Evolutionary conservation across 2,797 vertebrate species (phyloP).

Genomic region (Hephaestus fuliginosus): DNA sequence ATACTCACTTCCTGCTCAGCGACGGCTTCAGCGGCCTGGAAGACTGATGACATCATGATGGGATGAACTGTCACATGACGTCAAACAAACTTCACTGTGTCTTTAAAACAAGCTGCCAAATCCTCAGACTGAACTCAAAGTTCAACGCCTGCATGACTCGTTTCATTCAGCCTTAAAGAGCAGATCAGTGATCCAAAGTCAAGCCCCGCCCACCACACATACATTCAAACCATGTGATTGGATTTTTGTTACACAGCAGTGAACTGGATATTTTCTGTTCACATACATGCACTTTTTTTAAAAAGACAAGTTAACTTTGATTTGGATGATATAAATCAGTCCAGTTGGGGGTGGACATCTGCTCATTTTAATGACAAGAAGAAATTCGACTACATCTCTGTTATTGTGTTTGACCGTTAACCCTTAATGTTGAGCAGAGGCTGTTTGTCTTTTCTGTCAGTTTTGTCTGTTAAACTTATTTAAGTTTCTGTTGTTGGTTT

Average conservation of each 20-base stretch:
- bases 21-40: slow-evolving; percentile 16
- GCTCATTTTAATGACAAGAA: not conserved
- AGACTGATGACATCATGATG: slow-evolving; percentile 32
- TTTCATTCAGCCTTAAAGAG: slow-evolving; percentile 2
- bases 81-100: not conserved
- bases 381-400: not conserved
- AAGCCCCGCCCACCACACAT: not conserved
- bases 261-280: not conserved
- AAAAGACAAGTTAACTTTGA: no score
- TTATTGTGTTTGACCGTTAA: not conserved
- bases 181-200: not conserved
- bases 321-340: not conserved
- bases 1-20: slow-evolving; percentile 68
- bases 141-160: not conserved
- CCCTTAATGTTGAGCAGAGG: not conserved
- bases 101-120: slow-evolving; percentile 19
- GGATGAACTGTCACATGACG: not conserved
- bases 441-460: not conserved
- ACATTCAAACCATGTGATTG: not conserved
- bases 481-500: not conserved
- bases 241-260: not conserved
- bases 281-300: not conserved
- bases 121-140: not conserved
- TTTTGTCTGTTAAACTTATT: not conserved
- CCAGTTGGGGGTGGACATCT: not conserved